These are phyloP conservation scores for Pristionchus mayeri DNA, from an alignment of 2,888 invertebrate genomes.

Conservation along the genomic window DNA sequence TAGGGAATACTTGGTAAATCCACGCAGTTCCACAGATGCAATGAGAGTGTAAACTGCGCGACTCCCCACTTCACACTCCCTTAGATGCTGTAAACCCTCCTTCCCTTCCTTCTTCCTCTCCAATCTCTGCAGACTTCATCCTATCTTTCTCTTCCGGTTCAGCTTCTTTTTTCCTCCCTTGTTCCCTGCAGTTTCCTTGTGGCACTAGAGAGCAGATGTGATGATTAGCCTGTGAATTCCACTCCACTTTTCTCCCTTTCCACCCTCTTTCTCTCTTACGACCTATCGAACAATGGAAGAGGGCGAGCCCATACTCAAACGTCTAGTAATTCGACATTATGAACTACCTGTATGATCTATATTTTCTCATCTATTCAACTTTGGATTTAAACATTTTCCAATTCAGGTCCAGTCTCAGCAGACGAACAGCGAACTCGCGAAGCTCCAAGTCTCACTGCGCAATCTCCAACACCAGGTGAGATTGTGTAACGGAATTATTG, in stretches of 20 bases:
- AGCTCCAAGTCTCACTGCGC: constrained; percentile 70
- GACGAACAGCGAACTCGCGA: constrained; percentile 66
- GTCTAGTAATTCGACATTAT: neutral
- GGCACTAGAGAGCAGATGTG: neutral
- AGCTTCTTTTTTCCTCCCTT: neutral
- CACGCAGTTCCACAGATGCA: neutral
- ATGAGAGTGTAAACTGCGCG: neutral
- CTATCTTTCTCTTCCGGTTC: constrained; percentile 10
- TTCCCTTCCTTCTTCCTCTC: neutral
- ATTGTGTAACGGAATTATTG: neutral
- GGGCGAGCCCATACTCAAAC: neutral
- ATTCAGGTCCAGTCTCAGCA: constrained; percentile 48
- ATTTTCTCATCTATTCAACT: neutral
- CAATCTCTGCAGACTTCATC: neutral
- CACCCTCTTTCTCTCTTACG: neutral
- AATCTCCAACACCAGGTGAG: constrained; percentile 68
- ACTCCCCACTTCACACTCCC: constrained; percentile 11
- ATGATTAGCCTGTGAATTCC: constrained; percentile 4
- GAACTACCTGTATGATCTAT: constrained; percentile 20
- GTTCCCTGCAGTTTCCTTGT: neutral
- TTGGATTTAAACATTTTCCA: neutral
- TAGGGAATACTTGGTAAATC: neutral
- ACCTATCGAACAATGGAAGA: neutral
- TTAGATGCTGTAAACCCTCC: constrained; percentile 4
- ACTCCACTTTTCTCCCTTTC: constrained; percentile 2